Evolutionary conservation across 1,140 invertebrate genomes (phyloP).

Genomic region (Euura lappo): DNA sequence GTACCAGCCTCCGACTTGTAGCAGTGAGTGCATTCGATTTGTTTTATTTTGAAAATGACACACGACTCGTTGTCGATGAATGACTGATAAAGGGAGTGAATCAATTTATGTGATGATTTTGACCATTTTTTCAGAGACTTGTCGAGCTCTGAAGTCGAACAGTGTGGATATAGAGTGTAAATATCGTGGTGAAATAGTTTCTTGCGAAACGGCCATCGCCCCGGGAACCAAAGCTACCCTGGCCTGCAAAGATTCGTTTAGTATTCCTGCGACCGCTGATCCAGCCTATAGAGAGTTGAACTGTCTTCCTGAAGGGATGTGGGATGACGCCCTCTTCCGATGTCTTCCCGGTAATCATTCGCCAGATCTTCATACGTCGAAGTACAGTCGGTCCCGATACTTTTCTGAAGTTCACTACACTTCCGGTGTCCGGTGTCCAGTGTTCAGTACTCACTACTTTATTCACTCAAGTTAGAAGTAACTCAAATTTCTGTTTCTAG

Average conservation of each 20-base stretch:
- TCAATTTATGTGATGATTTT: too few relatives aligned
- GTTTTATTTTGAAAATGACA: neutral
- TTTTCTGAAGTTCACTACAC: too few relatives aligned
- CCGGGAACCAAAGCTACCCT: conserved; percentile 38
- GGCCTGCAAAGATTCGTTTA: conserved; percentile 40
- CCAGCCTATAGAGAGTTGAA: conserved; percentile 35
- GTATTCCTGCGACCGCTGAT: conserved; percentile 38
- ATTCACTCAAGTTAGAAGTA: too few relatives aligned
- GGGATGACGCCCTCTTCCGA: conserved; percentile 35
- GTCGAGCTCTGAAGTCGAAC: conserved; percentile 27
- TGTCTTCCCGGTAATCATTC: conserved; percentile 34
- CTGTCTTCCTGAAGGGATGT: conserved; percentile 36
- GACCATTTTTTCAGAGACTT: conserved; percentile 27
- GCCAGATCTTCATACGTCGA: too few relatives aligned
- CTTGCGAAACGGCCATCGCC: conserved; percentile 30
- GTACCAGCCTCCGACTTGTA: conserved; percentile 30
- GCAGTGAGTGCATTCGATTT: conserved; percentile 29
- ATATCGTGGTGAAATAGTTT: conserved; percentile 25
- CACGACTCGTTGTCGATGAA: neutral
- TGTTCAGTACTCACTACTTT: too few relatives aligned
- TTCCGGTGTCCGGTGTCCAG: too few relatives aligned
- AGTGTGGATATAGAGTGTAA: conserved; percentile 38
- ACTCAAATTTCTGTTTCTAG: too few relatives aligned
- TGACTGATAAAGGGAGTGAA: too few relatives aligned
- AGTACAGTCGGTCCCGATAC: too few relatives aligned